Base-by-base conservation (phyloP, 2,888 invertebrate species). In the Spodoptera exigua region DNA sequence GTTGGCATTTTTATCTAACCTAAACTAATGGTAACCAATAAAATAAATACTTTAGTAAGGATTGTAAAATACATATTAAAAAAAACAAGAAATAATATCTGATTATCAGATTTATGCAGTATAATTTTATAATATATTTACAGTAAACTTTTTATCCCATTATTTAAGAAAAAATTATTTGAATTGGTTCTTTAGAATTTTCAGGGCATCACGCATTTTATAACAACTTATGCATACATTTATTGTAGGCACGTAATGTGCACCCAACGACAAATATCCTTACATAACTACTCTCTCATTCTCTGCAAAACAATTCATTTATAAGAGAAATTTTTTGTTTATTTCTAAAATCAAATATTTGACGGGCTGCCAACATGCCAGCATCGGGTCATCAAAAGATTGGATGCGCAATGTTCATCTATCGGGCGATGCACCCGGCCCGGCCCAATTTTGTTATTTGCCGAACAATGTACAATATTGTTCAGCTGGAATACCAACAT, bases 371-470 rank as follows among this genome's bases (percentile, higher is more conserved):
- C 82, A 83, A 81, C 57, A 65, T 27, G 1, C 27, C 27, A 7
- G 27, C 27, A 27, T 0, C 27, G 7, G 9, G 9, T 27, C 27
- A 49, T 36, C 55, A 61, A 74, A 67, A 70, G 62, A 69, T 72
- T 74, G 57, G 61, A 73, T 74, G 70, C 69, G 52, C 61, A 41
- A 47, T 60, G 57, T 69, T 70, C 70, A 74, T 74, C 72, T 83
- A 84, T 86, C 85, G 85, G 84, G 58, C 87, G 80, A 83, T 83
- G 88, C 84, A 83, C 88, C 75, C 78, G 12, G 13, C 7, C 4
- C 75, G 82, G 63, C 79, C 85, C 72, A 84, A 85, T 84, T 86
- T 66, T 65, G 70, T 76, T 72, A 69, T 71, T 76, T 76, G 64
- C 49, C 64, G 41, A 71, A 70, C 62, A 62, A 64, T 46, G 12